phyloP scores from a whole-genome alignment of 1,140 invertebrate genomes.

The Cydia amplana region DNA sequence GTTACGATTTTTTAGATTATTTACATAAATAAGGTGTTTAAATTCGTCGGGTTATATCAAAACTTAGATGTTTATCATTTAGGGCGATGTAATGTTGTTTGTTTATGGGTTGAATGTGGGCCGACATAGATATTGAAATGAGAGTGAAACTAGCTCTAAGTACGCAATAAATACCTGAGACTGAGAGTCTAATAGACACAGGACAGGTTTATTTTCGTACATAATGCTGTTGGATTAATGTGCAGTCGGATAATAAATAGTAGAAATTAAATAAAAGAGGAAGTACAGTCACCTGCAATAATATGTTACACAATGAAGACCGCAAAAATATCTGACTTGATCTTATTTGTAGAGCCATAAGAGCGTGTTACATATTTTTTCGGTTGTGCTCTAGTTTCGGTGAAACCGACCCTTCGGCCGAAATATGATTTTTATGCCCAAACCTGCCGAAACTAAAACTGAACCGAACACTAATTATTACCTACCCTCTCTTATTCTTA shows the following conservation, averaged over 20 bases:
- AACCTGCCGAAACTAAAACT: too few relatives aligned
- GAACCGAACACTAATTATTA: too few relatives aligned
- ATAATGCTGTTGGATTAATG: neutral
- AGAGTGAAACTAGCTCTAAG: neutral
- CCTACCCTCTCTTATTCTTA: neutral
- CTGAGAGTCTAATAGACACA: neutral
- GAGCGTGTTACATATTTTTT: too few relatives aligned
- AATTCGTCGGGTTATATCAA: slow-evolving; percentile 4
- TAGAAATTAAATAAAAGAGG: neutral
- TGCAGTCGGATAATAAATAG: too few relatives aligned
- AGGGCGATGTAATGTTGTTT: neutral
- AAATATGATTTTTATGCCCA: too few relatives aligned
- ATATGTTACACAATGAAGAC: too few relatives aligned
- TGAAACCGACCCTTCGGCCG: too few relatives aligned
- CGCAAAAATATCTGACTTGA: too few relatives aligned
- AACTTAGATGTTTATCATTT: neutral
- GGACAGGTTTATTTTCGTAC: neutral
- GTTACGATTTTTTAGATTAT: neutral
- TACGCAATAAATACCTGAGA: neutral
- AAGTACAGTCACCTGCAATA: too few relatives aligned
- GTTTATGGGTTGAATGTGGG: neutral
- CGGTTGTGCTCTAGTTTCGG: too few relatives aligned
- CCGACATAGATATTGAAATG: neutral
- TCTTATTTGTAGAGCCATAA: too few relatives aligned
- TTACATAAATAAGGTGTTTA: neutral